These are phyloP conservation scores for Epinotia demarniana DNA, from an alignment of 2,888 invertebrate genomes.

Conservation along the genomic window DNA sequence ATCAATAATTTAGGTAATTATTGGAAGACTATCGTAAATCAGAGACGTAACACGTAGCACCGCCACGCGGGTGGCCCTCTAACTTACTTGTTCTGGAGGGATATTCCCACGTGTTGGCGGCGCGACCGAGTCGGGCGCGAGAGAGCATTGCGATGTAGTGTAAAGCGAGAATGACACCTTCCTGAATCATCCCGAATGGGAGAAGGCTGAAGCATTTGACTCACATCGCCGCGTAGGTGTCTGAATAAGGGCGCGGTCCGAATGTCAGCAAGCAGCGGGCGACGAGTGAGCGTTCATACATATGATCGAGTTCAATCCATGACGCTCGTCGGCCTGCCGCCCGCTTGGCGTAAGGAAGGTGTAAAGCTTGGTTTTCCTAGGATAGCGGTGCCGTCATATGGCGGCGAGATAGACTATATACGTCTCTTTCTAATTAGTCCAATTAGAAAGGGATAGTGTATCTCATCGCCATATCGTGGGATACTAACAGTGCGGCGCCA, in stretches of 20 bases:
- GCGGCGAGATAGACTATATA: no score
- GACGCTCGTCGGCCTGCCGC: no score
- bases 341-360: background rate
- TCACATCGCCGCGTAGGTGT: background rate
- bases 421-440: no score
- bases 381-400: no score
- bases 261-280: no score
- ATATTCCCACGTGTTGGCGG: background rate
- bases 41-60: background rate
- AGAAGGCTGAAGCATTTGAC: background rate
- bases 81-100: background rate
- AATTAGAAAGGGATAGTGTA: no score
- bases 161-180: background rate
- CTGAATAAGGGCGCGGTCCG: background rate
- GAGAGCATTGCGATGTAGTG: background rate
- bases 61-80: background rate
- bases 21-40: no score
- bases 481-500: constrained; percentile 89
- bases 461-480: constrained; percentile 46
- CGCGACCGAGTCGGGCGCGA: background rate
- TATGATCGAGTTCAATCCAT: no score
- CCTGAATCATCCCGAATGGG: background rate
- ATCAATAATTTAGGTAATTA: no score
- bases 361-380: no score
- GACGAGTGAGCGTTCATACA: no score